phyloP scores from a whole-genome alignment of 2,888 invertebrate species.

The Lithosia quadra region DNA sequence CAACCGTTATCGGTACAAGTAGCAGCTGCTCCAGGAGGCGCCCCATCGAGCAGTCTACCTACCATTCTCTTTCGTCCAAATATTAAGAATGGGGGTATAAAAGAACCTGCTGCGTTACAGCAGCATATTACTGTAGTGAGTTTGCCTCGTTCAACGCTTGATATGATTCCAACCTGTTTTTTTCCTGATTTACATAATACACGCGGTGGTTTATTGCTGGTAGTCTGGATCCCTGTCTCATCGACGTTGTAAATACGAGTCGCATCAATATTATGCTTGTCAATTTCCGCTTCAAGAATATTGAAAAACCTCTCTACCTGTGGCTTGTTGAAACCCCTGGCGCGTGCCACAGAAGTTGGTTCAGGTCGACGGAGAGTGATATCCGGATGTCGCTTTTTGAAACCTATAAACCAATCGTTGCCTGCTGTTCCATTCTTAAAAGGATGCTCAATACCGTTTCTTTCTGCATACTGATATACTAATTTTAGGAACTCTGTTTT shows the following conservation, averaged over 20 bases:
- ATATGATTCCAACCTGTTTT: slow-evolving; percentile 4
- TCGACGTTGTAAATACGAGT: neutral
- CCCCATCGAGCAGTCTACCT: slow-evolving; percentile 2
- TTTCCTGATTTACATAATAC: neutral
- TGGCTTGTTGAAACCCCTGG: slow-evolving; percentile 8
- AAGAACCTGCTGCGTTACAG: neutral
- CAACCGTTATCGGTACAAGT: slow-evolving; percentile 37
- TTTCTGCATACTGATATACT: slow-evolving; percentile 23
- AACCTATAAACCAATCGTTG: slow-evolving; percentile 16
- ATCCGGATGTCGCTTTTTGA: neutral
- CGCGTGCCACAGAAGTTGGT: neutral
- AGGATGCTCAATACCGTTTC: slow-evolving; percentile 19
- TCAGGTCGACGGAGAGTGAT: neutral
- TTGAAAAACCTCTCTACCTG: slow-evolving; percentile 10
- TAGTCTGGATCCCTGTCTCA: neutral
- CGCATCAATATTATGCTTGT: neutral
- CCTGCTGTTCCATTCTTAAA: slow-evolving; percentile 26
- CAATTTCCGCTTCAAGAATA: neutral
- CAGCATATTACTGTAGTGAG: neutral
- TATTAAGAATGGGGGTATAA: slow-evolving; percentile 2
- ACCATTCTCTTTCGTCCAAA: slow-evolving; percentile 6
- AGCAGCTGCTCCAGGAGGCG: slow-evolving; percentile 6
- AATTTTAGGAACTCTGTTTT: slow-evolving; percentile 10
- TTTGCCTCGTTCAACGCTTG: neutral
- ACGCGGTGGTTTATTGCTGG: neutral